Evolutionary conservation across 2,888 invertebrate genomes (phyloP), one percentile per base, ranked within the genome.

Genomic region (Caenorhabditis wallacei): DNA sequence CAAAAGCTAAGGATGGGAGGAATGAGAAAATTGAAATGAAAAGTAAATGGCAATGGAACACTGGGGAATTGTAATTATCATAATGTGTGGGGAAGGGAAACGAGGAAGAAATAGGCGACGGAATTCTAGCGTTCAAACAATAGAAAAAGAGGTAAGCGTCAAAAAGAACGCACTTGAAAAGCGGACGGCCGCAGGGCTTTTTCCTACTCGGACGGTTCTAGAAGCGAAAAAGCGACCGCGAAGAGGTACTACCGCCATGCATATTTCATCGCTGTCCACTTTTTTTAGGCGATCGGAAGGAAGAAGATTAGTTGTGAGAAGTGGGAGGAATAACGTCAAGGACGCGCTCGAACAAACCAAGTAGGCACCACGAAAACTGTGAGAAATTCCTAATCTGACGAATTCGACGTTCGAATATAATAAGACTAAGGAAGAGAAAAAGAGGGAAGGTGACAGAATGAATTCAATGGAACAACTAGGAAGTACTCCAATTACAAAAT

Each of bases 181-280:
- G 24, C 46, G 71, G 13, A 16, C 10, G 30, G 59, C 24, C 59
- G 71, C 26, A 30, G 51, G 66, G 54, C 69, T 69, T 78, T 78
- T 53, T 40, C 10, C 66, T 56, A 56, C 66, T 54, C 35, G 46
- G 75, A 66, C 75, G 57, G 68, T 75, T 76, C 61, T 68, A 37
- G 40, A 40, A 53, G 53, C 46, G 66, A n/a, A 13, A 64, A 76
- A 68, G 51, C 2, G 43, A 40, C 48, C 46, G 53, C 35, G 69
- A 63, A 69, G 68, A 61, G 69, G 78, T 69, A 63, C 75, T 66
- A 75, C 66, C 64, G 59, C 69, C 68, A 78, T 78, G 78, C 78
- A 78, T 78, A 78, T 78, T 78, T 78, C 78, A 78, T 78, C 78
- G 78, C 59, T 69, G 68, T 40, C 78, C 63, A 69, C 78, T 78